Evolutionary conservation across 2,797 vertebrate species (phyloP), one percentile per base, ranked within the genome.

Genomic region (Rachycentron canadum): DNA sequence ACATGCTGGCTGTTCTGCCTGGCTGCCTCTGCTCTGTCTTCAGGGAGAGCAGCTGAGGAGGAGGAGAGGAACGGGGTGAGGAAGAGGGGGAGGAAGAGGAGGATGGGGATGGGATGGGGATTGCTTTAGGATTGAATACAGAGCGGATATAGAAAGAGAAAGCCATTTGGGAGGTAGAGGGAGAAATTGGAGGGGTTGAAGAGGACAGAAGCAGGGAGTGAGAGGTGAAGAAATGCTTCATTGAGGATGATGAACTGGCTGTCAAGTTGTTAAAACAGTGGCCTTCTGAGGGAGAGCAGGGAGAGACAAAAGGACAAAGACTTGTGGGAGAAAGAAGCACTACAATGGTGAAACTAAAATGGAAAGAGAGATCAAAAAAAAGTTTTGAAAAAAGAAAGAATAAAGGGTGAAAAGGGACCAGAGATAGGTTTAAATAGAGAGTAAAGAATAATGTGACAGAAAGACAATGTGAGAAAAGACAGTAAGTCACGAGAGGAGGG

Each of bases 1-100:
- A 89, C 92, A 92, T 87, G 85, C 84, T 88, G 89, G 90, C 88
- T 91, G 90, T 93, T 93, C 91, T 94, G 93, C 93, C 88, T 92
- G 90, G 88, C 82, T 91, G 92, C 88, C 79, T 88, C 90, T 76
- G 84, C 87, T 89, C 80, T 90, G 89, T 92, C 93, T 94, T 88
- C 89, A 88, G 92, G 92, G 89, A 91, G 85, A 87, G 90, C 86
- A 90, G 93, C 90, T 92, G 89, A 93, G 90, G 83, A 93, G 86
- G 80, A 90, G 83, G 84, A 82, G 58, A 73, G 55, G 34, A 60
- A 28, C 7, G 63, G 62, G 69, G 52, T 9, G 76, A 87, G 63
- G 71, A 76, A 47, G 69, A 71, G 59, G 65, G 26, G 57, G 53
- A 60, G 67, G 73, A 56, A 7, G 59, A 73, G 9, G 59, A 73